Base-by-base conservation (phyloP, 2,113 vertebrate genomes). In the Callithrix jacchus region DNA sequence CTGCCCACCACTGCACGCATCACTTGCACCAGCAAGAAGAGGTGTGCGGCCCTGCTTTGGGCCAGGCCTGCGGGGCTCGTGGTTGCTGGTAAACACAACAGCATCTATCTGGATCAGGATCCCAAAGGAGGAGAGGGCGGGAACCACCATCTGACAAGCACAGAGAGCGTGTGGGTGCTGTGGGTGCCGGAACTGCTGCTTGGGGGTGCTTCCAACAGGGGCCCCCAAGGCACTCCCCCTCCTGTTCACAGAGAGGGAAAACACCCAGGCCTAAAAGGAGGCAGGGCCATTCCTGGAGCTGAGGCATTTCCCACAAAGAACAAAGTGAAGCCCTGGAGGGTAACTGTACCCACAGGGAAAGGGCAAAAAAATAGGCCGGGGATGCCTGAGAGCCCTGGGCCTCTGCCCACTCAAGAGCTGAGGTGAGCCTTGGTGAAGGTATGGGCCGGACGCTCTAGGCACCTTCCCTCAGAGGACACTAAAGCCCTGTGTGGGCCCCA, bases 361-460 rank as follows among this genome's bases (percentile, higher is more conserved):
- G n/a, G 61, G 18, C 9, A 52, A 12, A 45, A 6, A 12, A 45
- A 54, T 6, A 10, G 17, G 70, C 0, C 0, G 2, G 18, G 64
- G 77, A 73, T 2, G 18, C 45, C 9, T 5, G 45, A 45, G 49
- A 68, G 30, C 37, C 3, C 0, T 0, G 42, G 17, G 4, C 49
- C 25, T 30, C 37, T 64, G 71, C 35, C 30, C 16, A 37, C 27
- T 73, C 40, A n/a, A 20, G 45, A 49, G 70, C 47, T 52, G 4
- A 5, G 4, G 0, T 30, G 42, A 81, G 70, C 25, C 64, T 52
- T 32, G 11, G 54, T 58, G 52, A 81, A 37, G 13, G 32, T 1
- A 20, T 0, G 47, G 35, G 35, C 35, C 32, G 6, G 18, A 89
- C 1, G 1, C 52, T 35, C 45, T 1, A 5, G 68, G 16, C 25